Conservation (phyloP, 2,888 invertebrate species). For the Nomada lathburiana region DNA sequence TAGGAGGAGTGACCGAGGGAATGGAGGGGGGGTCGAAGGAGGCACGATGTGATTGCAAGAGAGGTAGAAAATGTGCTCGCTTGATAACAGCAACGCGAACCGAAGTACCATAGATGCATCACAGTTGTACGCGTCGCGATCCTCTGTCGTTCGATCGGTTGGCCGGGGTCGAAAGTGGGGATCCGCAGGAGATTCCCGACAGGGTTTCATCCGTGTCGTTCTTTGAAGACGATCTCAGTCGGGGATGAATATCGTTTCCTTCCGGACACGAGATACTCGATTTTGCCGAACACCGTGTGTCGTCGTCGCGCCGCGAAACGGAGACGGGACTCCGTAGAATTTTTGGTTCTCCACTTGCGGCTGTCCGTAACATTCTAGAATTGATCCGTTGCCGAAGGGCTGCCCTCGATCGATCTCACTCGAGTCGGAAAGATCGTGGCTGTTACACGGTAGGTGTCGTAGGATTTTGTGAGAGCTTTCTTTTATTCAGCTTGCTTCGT, state of each 20-base stretch:
- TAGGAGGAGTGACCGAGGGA: background rate
- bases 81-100: slow-evolving; percentile 68
- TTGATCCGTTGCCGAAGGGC: background rate
- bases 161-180: slow-evolving; percentile 66
- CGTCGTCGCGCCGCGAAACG: background rate
- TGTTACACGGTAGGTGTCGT: slow-evolving; percentile 39
- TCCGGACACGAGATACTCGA: slow-evolving; percentile 72
- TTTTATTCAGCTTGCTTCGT: too few species aligned
- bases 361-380: slow-evolving; percentile 9
- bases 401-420: background rate
- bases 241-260: slow-evolving; percentile 76
- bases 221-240: slow-evolving; percentile 71
- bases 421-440: background rate
- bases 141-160: slow-evolving; percentile 60
- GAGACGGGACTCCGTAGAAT: background rate
- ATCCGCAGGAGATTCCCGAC: slow-evolving; percentile 46
- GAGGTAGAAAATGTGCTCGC: slow-evolving; percentile 68
- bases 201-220: slow-evolving; percentile 47
- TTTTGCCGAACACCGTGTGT: slow-evolving; percentile 11
- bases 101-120: slow-evolving; percentile 61
- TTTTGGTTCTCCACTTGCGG: background rate
- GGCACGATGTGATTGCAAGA: slow-evolving; percentile 53
- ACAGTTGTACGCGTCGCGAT: slow-evolving; percentile 62
- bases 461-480: background rate
- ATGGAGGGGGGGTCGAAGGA: slow-evolving; percentile 36